These are phyloP conservation scores for Aphelenchoides fujianensis DNA, from an alignment of 1,140 invertebrate species.

Conservation along the genomic window DNA sequence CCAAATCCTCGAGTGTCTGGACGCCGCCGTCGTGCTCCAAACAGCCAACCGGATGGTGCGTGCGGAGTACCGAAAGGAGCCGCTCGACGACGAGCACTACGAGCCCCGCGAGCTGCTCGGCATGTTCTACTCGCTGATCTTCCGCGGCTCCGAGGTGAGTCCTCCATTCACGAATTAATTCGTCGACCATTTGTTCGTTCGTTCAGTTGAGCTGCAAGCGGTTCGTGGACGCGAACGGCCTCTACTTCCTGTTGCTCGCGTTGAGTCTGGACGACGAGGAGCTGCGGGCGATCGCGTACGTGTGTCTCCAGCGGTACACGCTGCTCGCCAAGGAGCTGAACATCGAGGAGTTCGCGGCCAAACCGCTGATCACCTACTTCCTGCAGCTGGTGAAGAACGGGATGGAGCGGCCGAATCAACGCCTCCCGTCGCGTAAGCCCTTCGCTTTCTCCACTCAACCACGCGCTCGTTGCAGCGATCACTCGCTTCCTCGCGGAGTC, in stretches of 20 bases:
- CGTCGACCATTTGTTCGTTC: background rate
- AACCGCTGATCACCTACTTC: background rate
- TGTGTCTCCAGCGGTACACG: background rate
- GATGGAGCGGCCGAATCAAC: constrained; percentile 7
- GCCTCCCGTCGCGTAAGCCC: constrained; percentile 2
- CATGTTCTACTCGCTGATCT: background rate
- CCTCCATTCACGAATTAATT: background rate
- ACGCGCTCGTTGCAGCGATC: background rate
- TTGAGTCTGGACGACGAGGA: constrained; percentile 1
- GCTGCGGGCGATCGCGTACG: background rate
- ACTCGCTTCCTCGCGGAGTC: background rate
- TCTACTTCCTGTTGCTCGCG: background rate
- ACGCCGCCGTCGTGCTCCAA: background rate
- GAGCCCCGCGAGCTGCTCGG: background rate
- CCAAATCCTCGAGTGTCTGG: background rate
- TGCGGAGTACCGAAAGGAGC: background rate
- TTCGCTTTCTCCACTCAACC: background rate
- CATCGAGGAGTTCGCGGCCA: background rate
- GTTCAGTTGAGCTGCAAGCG: background rate
- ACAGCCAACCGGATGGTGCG: background rate
- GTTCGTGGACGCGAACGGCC: background rate
- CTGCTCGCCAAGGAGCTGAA: background rate
- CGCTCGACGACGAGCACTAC: background rate
- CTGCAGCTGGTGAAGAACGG: constrained; percentile 4
- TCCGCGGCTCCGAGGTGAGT: background rate